A percentile compares a stretch with the other conserved stretches of the same genome.
Evolutionary conservation across 53 echinoderm and acorn worm genomes (phyloP).

Genomic region (Paracentrotus lividus): DNA sequence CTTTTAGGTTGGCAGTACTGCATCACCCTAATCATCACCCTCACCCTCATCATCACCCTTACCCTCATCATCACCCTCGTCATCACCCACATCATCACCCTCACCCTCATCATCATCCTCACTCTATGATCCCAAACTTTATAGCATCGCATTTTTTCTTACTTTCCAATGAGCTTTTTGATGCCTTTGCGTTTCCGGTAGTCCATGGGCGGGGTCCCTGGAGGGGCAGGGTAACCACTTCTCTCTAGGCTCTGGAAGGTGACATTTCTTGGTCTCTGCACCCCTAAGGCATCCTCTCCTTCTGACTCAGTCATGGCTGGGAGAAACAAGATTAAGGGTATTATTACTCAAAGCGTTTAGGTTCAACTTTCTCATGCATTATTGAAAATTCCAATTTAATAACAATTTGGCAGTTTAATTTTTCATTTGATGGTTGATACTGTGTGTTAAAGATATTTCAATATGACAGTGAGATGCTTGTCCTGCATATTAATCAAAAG

Average conservation of each 20-base stretch:
- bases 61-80: neutral
- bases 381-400: too few relatives aligned
- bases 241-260: conserved; percentile 86
- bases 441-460: too few relatives aligned
- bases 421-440: too few relatives aligned
- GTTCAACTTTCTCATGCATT: too few relatives aligned
- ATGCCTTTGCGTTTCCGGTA: conserved; percentile 91
- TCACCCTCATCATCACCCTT: too few relatives aligned
- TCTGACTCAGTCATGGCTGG: conserved; percentile 94
- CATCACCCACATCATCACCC: too few relatives aligned
- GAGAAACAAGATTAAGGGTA: neutral
- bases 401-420: too few relatives aligned
- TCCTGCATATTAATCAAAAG: too few relatives aligned
- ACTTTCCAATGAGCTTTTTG: conserved; percentile 97
- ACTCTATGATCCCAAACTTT: too few relatives aligned
- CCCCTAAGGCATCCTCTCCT: conserved; percentile 82
- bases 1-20: too few relatives aligned
- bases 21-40: too few relatives aligned
- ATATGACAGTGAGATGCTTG: too few relatives aligned
- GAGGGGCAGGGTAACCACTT: conserved; percentile 77
- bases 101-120: conserved; percentile 16
- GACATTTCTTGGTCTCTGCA: conserved; percentile 82
- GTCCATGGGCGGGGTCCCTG: conserved; percentile 84
- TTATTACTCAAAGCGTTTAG: neutral
- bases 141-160: conserved; percentile 60